These are phyloP conservation scores for Sminthurinus signatus DNA, from an alignment of 1,140 invertebrate genomes.

Conservation along the genomic window DNA sequence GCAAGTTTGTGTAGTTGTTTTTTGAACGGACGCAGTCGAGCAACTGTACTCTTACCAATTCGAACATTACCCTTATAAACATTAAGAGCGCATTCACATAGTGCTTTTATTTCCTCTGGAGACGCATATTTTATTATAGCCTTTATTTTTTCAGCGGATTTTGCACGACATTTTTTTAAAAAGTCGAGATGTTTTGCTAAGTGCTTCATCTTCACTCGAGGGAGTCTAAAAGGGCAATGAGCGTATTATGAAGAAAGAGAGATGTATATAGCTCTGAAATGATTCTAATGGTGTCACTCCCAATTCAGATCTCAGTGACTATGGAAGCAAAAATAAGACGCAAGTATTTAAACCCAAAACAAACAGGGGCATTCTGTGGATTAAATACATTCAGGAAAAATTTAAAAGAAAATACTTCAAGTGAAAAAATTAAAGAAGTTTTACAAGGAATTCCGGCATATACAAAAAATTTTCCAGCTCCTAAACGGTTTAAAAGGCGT, in stretches of 20 bases:
- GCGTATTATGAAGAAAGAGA: neutral
- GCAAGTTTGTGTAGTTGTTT: neutral
- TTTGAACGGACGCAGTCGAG: neutral
- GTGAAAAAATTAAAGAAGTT: neutral
- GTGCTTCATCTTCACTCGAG: neutral
- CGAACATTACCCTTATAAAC: neutral
- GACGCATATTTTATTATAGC: neutral
- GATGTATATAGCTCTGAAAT: neutral
- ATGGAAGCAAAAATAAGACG: neutral
- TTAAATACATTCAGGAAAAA: neutral
- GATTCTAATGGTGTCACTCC: neutral
- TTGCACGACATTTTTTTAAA: neutral
- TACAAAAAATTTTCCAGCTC: neutral
- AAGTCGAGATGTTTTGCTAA: neutral
- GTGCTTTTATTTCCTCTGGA: neutral
- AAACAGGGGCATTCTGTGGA: neutral
- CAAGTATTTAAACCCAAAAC: neutral
- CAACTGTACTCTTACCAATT: neutral
- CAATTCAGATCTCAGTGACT: neutral
- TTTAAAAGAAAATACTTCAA: neutral
- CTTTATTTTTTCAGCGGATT: neutral
- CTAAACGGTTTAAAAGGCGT: constrained; percentile 1
- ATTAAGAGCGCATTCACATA: neutral
- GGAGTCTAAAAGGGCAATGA: neutral
- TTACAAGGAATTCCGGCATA: neutral